These are phyloP conservation scores for Elegia similella DNA, from an alignment of 2,888 invertebrate genomes.

Conservation along the genomic window DNA sequence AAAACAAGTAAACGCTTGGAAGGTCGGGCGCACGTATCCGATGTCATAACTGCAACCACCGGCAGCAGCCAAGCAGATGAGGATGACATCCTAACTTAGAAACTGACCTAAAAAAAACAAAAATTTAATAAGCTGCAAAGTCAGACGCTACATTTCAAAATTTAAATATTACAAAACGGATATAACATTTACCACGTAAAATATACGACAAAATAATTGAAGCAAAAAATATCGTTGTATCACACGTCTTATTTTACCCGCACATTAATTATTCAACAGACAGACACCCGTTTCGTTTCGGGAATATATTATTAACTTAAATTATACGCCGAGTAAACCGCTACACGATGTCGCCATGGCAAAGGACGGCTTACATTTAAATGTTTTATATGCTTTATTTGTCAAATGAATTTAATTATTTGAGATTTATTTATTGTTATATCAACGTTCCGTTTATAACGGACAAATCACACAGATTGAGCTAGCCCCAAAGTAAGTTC, in stretches of 20 bases:
- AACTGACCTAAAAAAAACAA: no score
- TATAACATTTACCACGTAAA: neutral
- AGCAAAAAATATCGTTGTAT: neutral
- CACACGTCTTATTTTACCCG: neutral
- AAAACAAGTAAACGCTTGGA: no score
- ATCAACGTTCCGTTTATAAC: no score
- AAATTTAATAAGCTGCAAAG: neutral
- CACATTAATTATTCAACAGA: slow-evolving; percentile 10
- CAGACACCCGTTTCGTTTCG: neutral
- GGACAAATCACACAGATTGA: no score
- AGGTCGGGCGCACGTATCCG: no score
- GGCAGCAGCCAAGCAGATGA: no score
- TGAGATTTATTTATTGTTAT: no score
- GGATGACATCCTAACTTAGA: no score
- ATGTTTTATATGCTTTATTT: neutral
- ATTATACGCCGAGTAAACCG: neutral
- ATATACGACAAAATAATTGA: neutral
- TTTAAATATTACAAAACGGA: neutral
- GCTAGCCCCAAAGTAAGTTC: no score
- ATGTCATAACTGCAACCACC: no score
- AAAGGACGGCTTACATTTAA: neutral
- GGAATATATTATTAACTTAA: neutral
- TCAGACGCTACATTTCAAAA: neutral
- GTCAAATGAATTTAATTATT: no score
- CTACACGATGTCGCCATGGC: neutral